Evolutionary conservation across 2,888 invertebrate genomes (phyloP).

Genomic region (Melanostoma mellinum): DNA sequence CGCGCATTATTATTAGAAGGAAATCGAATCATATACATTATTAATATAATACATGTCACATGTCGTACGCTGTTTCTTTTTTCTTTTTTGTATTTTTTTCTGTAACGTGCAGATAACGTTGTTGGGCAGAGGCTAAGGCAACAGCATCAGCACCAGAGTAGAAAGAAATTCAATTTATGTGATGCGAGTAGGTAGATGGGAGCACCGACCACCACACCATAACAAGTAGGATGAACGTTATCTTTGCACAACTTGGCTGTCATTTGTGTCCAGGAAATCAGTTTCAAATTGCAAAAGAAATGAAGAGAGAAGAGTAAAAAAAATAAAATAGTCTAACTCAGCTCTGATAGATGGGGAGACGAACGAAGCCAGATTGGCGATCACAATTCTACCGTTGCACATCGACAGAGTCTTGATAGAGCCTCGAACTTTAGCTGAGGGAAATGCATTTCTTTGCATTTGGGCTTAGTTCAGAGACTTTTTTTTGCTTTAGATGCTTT

Average conservation of each 20-base stretch:
- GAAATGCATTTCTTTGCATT: conserved; percentile 33
- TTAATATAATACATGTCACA: conserved; percentile 68
- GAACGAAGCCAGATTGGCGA: conserved; percentile 44
- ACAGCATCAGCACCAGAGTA: conserved; percentile 15
- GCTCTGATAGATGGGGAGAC: conserved; percentile 62
- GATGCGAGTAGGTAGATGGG: conserved; percentile 69
- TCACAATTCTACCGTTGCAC: conserved; percentile 64
- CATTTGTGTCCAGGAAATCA: conserved; percentile 71
- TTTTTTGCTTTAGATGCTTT: neutral
- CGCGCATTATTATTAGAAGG: conserved; percentile 57
- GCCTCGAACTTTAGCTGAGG: conserved; percentile 8
- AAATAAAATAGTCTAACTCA: conserved; percentile 38
- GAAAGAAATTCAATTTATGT: conserved; percentile 67
- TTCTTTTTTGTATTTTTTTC: conserved; percentile 12
- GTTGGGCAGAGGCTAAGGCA: conserved; percentile 31
- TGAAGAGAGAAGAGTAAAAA: neutral
- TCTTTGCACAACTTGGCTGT: conserved; percentile 60
- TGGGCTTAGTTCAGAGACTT: conserved; percentile 42
- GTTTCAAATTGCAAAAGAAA: conserved; percentile 65
- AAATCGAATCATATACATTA: conserved; percentile 66
- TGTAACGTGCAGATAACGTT: conserved; percentile 47
- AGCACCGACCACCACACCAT: conserved; percentile 45
- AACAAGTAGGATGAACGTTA: conserved; percentile 71
- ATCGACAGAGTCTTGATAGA: conserved; percentile 21
- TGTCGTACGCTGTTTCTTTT: conserved; percentile 46